Evolutionary conservation across 1,140 invertebrate genomes (phyloP), one percentile per base, ranked within the genome.

Genomic region (Leptinotarsa defecta): DNA sequence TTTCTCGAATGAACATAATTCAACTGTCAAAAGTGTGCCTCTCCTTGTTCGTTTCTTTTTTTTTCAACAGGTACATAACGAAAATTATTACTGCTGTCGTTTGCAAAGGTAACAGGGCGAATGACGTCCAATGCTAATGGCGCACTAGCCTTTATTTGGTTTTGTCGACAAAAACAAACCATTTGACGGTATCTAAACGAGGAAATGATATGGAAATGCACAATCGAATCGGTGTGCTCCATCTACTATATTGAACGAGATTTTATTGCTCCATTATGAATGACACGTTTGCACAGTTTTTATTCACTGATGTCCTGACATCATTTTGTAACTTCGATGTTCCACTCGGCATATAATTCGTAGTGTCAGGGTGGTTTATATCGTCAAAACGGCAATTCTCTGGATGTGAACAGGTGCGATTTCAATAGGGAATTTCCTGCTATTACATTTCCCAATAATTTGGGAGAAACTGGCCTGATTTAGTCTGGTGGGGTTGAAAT

Each of bases 141-240:
- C 64, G 65, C 65, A 43, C 65, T 68, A 68, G 65, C 65, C 65
- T 68, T 68, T 68, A 68, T 72, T 72, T 72, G 70, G 70, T 72
- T 22, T 72, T 27, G 49, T 62, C 49, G 73, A 67, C 63, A 48
- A 78, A 78, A 76, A 78, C 52, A 57, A 57, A 57, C 52, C 52
- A 57, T 57, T 57, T 19, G 52, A 57, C 52, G 52, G 62, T 61
- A 48, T 65, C 70, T 52, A 71, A 81, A 81, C 75, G 80, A 78
- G 78, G 71, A 76, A 81, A 81, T 81, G 78, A 79, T 81, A 81
- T 81, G 80, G 80, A 81, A 81, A 81, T 81, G 78, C 71, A 74
- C 74, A 79, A 78, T 79, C 75, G 76, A 78, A 77, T 71, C 72
- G 74, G 52, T 74, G 73, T 78, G 76, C 61, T 74, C 72, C 64